Evolutionary conservation across 2,888 invertebrate genomes (phyloP).

Genomic region (Eupeodes latifasciatus): DNA sequence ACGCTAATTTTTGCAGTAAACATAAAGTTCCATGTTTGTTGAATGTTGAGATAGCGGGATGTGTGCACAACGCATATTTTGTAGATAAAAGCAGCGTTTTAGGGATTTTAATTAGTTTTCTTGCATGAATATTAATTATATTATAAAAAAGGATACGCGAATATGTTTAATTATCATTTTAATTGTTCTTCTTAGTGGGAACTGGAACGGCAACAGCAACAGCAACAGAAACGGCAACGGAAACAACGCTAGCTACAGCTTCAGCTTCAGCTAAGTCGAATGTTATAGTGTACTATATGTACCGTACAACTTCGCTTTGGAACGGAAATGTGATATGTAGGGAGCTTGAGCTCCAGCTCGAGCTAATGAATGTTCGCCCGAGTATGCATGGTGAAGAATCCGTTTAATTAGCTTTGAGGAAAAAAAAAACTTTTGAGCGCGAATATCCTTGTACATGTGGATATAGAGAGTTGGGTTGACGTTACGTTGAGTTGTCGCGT

Average conservation of each 20-base stretch:
- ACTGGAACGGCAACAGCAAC: background rate
- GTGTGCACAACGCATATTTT: conserved; percentile 76
- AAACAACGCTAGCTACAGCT: conserved; percentile 59
- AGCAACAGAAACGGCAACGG: background rate
- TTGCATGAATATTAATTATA: conserved; percentile 77
- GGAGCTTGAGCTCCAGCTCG: conserved; percentile 16
- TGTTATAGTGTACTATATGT: background rate
- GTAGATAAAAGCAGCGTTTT: conserved; percentile 75
- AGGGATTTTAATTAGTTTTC: conserved; percentile 76
- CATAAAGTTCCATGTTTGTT: conserved; percentile 76
- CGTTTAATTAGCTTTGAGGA: conserved; percentile 69
- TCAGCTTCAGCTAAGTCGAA: conserved; percentile 30
- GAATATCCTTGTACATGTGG: background rate
- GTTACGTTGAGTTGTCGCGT: conserved; percentile 23
- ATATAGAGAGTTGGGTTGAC: background rate
- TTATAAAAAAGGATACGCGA: conserved; percentile 75
- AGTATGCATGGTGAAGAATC: conserved; percentile 50
- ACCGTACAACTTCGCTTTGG: background rate
- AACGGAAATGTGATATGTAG: conserved; percentile 40
- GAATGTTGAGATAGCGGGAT: conserved; percentile 74
- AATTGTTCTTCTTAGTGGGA: conserved; percentile 72
- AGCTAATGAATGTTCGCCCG: conserved; percentile 46
- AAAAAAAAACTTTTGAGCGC: conserved; percentile 50
- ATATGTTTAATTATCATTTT: conserved; percentile 76
- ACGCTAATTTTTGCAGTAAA: conserved; percentile 76